Base-by-base conservation (phyloP, 2,797 vertebrate genomes). In the Notamacropus eugenii region DNA sequence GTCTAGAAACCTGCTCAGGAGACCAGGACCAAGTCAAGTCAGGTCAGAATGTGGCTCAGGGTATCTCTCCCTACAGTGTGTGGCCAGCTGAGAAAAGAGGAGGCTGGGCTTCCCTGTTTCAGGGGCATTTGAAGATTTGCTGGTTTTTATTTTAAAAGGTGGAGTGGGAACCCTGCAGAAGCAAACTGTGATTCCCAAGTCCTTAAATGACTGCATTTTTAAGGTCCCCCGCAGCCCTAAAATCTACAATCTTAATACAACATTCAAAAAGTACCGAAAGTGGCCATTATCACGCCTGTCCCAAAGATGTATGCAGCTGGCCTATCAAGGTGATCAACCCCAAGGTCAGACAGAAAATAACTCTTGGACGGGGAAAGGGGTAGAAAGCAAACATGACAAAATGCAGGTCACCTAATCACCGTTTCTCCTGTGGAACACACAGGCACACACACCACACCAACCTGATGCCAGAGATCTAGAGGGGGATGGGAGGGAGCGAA, bases 41-140 rank as follows among this genome's bases (percentile, higher is more conserved):
- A 95, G 97, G 97, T 95, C 97, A 98, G 98, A 98, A 98, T 98
- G 98, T 57, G 93, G 96, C 92, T 97, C 92, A 97, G 95, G 96
- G 28, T 28, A 58, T 58, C 57, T 27, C 57, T 58, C 57, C 24
- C 57, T 29, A 59, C 34, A 19, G 34, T 14, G 12, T 6, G 62
- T n/a, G 4, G 34, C 1, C 31, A 67, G 31, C 1, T 5, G 14
- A 67, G 62, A n/a, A n/a, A 59, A 29, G 62, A 67, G 34, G 62
- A 5, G n/a, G 62, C 14, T n/a, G 34, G 34, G 34, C 16, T 40
- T 40, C 34, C 34, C 34, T n/a, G 16, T 6, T 5, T 29, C 16
- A 5, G 34, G 34, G 31, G n/a, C 62, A 8, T 74, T 19, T n/a
- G 16, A 74, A 19, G 62, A 29, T 29, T 59, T 31, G 29, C 3